phyloP scores from a whole-genome alignment of 2,797 vertebrate species.

The Glossophaga mutica region DNA sequence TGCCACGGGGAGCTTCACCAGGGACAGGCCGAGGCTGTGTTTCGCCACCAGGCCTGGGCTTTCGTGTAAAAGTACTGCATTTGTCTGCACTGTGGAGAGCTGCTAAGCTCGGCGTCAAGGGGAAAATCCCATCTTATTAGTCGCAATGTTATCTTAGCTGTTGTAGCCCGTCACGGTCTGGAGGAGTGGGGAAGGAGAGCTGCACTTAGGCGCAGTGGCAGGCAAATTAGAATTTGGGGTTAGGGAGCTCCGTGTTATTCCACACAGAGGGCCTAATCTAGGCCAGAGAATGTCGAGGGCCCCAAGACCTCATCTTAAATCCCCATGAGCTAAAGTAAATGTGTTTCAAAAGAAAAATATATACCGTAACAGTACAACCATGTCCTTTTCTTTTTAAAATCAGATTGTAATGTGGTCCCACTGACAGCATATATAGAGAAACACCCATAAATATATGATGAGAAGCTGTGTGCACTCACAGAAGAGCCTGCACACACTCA shows the following conservation, averaged over 20 bases:
- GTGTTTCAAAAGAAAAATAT: not conserved
- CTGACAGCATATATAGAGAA: not conserved
- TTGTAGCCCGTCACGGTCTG: not conserved
- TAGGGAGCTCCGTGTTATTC: not conserved
- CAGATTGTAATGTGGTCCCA: not conserved
- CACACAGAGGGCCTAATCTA: not conserved
- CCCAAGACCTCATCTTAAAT: not conserved
- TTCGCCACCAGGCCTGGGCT: not conserved
- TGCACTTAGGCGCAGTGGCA: not conserved
- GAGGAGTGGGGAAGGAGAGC: not conserved
- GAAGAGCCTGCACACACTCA: not conserved
- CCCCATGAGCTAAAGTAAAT: not conserved
- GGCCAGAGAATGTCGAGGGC: not conserved
- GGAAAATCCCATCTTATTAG: slow-evolving; percentile 33
- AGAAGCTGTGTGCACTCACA: not conserved
- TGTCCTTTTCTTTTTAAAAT: not conserved
- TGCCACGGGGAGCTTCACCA: slow-evolving; percentile 55
- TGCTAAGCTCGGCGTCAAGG: slow-evolving; percentile 37
- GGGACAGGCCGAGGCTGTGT: slow-evolving; percentile 43
- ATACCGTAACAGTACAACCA: not conserved
- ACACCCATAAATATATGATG: not conserved
- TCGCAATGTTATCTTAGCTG: slow-evolving; percentile 39
- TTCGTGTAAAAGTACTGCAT: slow-evolving; percentile 64
- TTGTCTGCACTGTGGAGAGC: slow-evolving; percentile 43
- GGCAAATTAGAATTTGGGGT: slow-evolving; percentile 31